Evolutionary conservation across 2,113 vertebrate genomes (phyloP), one percentile per base, ranked within the genome.

Genomic region (Epinephelus cyanopodus): DNA sequence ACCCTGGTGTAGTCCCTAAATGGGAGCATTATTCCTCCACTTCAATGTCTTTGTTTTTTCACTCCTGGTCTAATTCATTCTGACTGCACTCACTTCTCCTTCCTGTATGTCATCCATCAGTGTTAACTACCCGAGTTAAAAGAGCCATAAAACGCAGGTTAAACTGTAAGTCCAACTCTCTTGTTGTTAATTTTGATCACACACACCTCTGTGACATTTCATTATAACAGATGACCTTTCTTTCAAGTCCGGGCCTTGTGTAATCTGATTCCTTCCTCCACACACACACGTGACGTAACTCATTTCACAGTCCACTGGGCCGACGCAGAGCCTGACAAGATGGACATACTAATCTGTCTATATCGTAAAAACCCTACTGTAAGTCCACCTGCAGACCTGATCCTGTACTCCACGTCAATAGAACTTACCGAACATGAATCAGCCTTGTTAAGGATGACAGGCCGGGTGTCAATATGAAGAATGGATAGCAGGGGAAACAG

Each of bases 261-360:
- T 81, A 64, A 69, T 78, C 61, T 82, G 57, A 77, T 48, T 68
- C 33, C 60, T 70, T 74, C 65, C 21, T 47, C n/a, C 56, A 5
- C 42, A 74, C 78, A 69, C 69, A 61, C 12, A 77, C 47, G 25
- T 17, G 48, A 82, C 60, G 33, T 17, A 47, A 58, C 66, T 91
- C 71, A 89, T 90, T 93, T 92, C 85, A 89, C 81, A 78, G 73
- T 81, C 70, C 61, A 64, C 19, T 78, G 70, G 58, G 42, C 58
- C n/a, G 12, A 47, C 7, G 17, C 56, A 58, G 10, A 63, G 33
- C 61, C 71, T 6, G 71, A 54, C 56, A 69, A 27, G 72, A 52
- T 45, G 81, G 72, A 70, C 13, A 47, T 66, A 70, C 78, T 86
- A 81, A 84, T 88, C 67, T 11, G 4, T 69, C 62, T 52, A 10